A percentile compares a stretch with the other conserved stretches of the same genome.
These are phyloP conservation scores for Propsilocerus akamusi DNA, from an alignment of 1,140 invertebrate species.

Conservation along the genomic window DNA sequence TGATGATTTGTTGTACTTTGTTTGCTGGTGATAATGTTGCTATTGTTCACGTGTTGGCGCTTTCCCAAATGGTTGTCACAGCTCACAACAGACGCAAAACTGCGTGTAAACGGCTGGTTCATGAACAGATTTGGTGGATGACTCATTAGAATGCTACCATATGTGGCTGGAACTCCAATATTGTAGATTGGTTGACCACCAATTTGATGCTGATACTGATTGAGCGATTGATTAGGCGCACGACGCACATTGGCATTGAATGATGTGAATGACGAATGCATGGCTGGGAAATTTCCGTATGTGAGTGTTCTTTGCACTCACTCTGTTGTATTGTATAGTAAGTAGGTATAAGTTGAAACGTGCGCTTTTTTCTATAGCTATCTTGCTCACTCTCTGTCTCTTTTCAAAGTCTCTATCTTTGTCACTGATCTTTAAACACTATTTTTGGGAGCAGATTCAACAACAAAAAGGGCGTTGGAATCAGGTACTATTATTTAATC, in stretches of 20 bases:
- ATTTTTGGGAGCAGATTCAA: not conserved
- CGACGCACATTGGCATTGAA: no score
- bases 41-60: no score
- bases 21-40: no score
- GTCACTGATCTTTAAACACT: not conserved
- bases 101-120: not conserved
- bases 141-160: not conserved
- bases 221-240: no score
- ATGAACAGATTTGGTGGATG: not conserved
- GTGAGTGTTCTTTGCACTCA: not conserved
- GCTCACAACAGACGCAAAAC: not conserved
- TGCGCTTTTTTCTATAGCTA: not conserved
- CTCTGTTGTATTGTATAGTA: not conserved
- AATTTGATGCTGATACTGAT: not conserved
- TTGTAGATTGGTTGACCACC: not conserved
- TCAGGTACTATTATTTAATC: not conserved
- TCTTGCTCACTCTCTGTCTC: not conserved
- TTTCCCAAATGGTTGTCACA: not conserved
- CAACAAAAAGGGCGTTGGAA: not conserved
- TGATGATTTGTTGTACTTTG: not conserved
- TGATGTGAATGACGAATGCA: no score
- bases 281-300: no score
- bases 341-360: not conserved
- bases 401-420: not conserved
- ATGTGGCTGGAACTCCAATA: not conserved